Evolutionary conservation across 2,797 vertebrate genomes (phyloP).

Genomic region (Champsocephalus gunnari): DNA sequence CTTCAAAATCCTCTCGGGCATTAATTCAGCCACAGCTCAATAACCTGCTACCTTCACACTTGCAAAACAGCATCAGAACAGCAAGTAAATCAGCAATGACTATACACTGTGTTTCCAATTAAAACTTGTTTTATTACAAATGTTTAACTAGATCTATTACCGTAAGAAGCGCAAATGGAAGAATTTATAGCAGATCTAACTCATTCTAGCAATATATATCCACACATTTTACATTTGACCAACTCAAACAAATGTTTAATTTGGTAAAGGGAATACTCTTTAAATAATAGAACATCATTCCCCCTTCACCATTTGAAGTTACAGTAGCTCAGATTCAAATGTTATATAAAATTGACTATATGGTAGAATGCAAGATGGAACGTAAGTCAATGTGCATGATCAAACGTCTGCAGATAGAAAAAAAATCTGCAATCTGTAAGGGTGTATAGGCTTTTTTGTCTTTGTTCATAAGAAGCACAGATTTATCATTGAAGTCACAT

Average conservation of each 20-base stretch:
- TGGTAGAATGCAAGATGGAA: not conserved
- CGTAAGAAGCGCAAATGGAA: not conserved
- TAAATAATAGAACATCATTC: not conserved
- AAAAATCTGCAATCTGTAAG: not conserved
- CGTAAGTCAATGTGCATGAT: not conserved
- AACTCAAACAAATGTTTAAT: not conserved
- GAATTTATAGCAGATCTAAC: not conserved
- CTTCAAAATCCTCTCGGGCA: not conserved
- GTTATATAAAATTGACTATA: not conserved
- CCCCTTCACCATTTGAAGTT: not conserved
- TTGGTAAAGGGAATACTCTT: not conserved
- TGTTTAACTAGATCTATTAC: conserved; percentile 2
- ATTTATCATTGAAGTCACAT: not conserved
- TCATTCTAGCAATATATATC: not conserved
- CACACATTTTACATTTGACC: no score
- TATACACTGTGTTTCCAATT: not conserved
- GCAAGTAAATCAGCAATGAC: not conserved
- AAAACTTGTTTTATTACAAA: conserved; percentile 1
- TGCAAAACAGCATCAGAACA: not conserved
- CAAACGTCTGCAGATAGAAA: not conserved
- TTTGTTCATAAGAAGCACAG: not conserved
- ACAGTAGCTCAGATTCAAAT: not conserved
- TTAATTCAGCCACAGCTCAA: conserved; percentile 6
- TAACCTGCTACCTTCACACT: not conserved
- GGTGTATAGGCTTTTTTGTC: not conserved